These are phyloP conservation scores for Chromobotia macracanthus DNA, from an alignment of 2,797 vertebrate species.

Conservation along the genomic window DNA sequence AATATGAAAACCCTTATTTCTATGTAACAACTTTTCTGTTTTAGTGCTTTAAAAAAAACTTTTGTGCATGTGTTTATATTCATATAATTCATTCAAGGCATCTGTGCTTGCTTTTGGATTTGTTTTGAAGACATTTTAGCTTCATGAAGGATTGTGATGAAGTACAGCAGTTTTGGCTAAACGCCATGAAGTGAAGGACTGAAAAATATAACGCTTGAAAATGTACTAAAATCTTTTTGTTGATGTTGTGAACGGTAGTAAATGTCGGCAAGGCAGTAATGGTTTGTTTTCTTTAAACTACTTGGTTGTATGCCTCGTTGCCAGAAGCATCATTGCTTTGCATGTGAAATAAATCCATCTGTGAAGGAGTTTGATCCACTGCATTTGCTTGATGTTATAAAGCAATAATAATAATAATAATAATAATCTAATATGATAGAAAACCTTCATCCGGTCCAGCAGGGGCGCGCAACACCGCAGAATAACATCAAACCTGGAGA, in stretches of 20 bases:
- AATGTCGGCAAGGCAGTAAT: slow-evolving; percentile 2
- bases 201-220: background rate
- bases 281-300: background rate
- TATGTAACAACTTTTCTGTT: background rate
- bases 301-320: background rate
- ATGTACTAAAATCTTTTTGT: background rate
- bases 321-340: slow-evolving; percentile 17
- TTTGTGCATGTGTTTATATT: too few relatives aligned
- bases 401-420: too few relatives aligned
- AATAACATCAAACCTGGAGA: background rate
- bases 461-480: background rate
- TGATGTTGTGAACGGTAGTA: slow-evolving; percentile 20
- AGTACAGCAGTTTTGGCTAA: background rate
- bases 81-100: background rate
- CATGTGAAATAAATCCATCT: slow-evolving; percentile 24
- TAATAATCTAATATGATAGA: too few relatives aligned
- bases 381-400: background rate
- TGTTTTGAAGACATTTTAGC: background rate
- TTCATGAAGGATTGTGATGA: slow-evolving; percentile 8
- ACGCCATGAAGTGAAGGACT: background rate
- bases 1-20: too few relatives aligned
- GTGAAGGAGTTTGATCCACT: background rate
- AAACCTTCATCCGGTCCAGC: background rate
- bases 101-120: background rate
- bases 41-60: background rate